phyloP scores from a whole-genome alignment of 2,113 vertebrate species.

The Prochilodus magdalenae region DNA sequence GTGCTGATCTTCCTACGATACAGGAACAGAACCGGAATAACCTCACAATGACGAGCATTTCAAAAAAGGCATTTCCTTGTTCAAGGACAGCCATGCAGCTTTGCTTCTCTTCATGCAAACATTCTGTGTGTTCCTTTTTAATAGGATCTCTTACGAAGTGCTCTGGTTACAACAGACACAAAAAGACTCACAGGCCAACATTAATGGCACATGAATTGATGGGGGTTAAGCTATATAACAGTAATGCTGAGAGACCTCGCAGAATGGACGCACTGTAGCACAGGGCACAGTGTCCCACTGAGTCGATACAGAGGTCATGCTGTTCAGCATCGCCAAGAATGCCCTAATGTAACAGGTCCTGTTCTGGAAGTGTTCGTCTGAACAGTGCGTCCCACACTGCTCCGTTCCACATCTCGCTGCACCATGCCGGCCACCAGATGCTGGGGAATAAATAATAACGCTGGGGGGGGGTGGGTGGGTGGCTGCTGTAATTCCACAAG shows the following conservation, averaged over 20 bases:
- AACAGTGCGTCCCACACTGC: slow-evolving; percentile 4
- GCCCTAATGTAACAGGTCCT: slow-evolving; percentile 53
- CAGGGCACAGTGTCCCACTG: slow-evolving; percentile 18
- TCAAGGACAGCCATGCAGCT: background rate
- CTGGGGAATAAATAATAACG: slow-evolving; percentile 53
- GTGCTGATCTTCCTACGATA: too few species aligned
- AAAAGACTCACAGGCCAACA: background rate
- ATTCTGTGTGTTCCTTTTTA: too few species aligned
- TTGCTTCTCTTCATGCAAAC: background rate
- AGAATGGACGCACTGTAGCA: background rate
- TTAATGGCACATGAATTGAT: background rate
- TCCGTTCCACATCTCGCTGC: slow-evolving; percentile 1
- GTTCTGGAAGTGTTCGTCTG: slow-evolving; percentile 45
- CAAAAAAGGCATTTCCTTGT: background rate
- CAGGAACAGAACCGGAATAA: too few species aligned
- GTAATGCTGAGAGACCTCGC: slow-evolving; percentile 1
- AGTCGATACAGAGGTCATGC: slow-evolving; percentile 38
- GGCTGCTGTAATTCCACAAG: slow-evolving; percentile 47
- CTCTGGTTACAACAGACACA: background rate
- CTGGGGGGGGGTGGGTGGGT: background rate
- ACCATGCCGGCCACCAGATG: slow-evolving; percentile 26
- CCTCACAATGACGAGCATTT: background rate
- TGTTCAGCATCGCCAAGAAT: slow-evolving; percentile 38
- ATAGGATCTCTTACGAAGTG: too few species aligned
- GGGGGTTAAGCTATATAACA: background rate